Conservation (phyloP, 2,797 vertebrate genomes). For the Myiothlypis chrysogaster region DNA sequence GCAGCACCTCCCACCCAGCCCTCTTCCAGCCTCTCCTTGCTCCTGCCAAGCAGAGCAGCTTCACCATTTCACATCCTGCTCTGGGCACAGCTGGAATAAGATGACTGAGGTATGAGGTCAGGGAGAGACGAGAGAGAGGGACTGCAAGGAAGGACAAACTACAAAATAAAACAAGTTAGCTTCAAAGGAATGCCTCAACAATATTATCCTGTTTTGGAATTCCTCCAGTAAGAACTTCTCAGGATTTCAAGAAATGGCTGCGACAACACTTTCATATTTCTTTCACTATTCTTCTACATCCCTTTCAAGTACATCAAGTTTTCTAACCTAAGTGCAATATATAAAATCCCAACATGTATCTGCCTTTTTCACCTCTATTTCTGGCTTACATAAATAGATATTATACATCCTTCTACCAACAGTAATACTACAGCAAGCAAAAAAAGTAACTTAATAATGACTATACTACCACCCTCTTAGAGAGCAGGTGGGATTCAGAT, state of each 20-base stretch:
- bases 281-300: neutral
- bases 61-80: neutral
- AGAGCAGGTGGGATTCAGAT: neutral
- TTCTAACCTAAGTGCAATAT: neutral
- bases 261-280: neutral
- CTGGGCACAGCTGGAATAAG: neutral
- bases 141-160: neutral
- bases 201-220: neutral
- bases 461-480: neutral
- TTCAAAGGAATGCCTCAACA: constrained; percentile 31
- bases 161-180: neutral
- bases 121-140: neutral
- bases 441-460: neutral
- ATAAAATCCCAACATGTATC: neutral
- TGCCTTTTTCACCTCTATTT: neutral
- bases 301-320: neutral
- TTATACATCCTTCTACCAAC: neutral
- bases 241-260: neutral
- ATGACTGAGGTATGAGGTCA: neutral
- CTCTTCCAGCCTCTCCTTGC: neutral
- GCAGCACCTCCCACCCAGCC: neutral
- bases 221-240: neutral
- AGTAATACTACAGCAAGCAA: neutral
- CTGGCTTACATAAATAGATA: neutral
- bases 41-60: neutral